Conservation (phyloP, 2,113 vertebrate genomes). For the Hirundichthys speculiger region DNA sequence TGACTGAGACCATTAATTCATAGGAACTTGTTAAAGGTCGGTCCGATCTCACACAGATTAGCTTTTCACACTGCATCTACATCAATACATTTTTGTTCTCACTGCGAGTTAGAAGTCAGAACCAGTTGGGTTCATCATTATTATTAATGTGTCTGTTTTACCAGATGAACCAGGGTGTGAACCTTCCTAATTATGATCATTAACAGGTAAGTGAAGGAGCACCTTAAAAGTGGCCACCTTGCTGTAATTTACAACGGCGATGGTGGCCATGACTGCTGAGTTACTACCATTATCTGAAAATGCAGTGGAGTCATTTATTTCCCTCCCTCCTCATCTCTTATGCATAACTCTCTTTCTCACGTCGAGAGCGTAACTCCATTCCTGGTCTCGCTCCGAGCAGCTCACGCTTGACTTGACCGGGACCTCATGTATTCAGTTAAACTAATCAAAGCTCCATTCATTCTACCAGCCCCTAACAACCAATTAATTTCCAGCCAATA, state of each 20-base stretch:
- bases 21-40: too few species aligned
- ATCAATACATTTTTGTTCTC: too few species aligned
- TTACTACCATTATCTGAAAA: not conserved
- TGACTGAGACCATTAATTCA: too few species aligned
- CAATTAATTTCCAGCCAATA: constrained; percentile 67
- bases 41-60: too few species aligned
- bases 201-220: too few species aligned
- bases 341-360: constrained; percentile 48
- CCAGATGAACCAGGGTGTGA: too few species aligned
- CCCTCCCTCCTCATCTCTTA: not conserved
- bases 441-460: constrained; percentile 69
- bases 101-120: too few species aligned
- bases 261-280: not conserved
- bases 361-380: constrained; percentile 48
- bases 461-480: constrained; percentile 44
- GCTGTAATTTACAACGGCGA: not conserved
- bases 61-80: too few species aligned
- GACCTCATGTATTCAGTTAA: constrained; percentile 65
- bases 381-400: constrained; percentile 49
- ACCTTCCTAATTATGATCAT: not conserved
- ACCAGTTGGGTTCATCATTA: too few species aligned
- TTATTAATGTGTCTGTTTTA: too few species aligned
- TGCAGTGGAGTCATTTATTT: not conserved
- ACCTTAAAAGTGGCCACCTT: not conserved
- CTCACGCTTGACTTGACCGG: constrained; percentile 45